Base-by-base conservation (phyloP, 2,888 invertebrate genomes). In the Drosophila kuntzei region DNA sequence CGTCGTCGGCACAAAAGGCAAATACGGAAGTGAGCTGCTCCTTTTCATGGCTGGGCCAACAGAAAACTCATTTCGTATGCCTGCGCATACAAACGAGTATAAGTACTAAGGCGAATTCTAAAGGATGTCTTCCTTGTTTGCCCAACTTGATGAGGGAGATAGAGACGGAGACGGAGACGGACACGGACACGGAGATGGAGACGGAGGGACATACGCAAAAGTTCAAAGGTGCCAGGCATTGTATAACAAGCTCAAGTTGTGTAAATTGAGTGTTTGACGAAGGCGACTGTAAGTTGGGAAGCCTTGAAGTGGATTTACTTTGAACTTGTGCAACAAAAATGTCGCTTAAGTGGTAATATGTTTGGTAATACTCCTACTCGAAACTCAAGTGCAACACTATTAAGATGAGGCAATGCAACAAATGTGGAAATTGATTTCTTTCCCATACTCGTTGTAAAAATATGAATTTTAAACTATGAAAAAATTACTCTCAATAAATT, bases 151-250 rank as follows among this genome's bases (percentile, higher is more conserved):
- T 72, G 67, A 49, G 68, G n/a, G 61, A 53, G 27, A 29, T 37
- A 8, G 18, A 25, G 25, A 22, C 8, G 41, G 34, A 32, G 37
- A 32, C 20, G 25, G 46, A 44, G 18, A 25, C 16, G 58, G 20
- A 14, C 34, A 7, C 2, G 64, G 55, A 51, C 29, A 18, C 47
- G 9, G 22, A 20, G 20, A 14, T 3, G 41, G 43, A 18, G 22
- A 14, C 20, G 47, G 37, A 20, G 43, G 68, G 63, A 54, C 36
- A 34, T 49, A 25, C 12, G 39, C 32, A 47, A 88, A 85, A 86
- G 88, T 85, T 85, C 86, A 85, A 85, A 85, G 85, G 88, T 62
- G 37, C 55, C 51, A 47, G 51, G 55, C 69, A 85, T 82, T 84
- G 86, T 84, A 71, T 84, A 87, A 87, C 82, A 64, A 69, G 76